These are phyloP conservation scores for Sceloporus undulatus DNA, from an alignment of 2,113 vertebrate genomes.

Conservation along the genomic window DNA sequence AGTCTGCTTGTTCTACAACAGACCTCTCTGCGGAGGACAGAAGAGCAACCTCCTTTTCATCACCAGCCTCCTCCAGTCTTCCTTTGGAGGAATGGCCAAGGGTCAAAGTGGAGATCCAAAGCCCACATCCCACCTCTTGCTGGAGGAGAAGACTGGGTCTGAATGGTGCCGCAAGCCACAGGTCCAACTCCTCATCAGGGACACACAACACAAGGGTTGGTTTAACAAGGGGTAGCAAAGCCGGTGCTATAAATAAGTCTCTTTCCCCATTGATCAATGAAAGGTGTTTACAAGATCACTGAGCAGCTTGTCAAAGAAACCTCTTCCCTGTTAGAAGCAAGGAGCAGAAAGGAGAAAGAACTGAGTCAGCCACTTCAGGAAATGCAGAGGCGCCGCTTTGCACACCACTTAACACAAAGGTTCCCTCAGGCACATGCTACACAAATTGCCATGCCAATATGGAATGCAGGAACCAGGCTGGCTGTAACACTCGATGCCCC, in stretches of 20 bases:
- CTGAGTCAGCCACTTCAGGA: conserved; percentile 18
- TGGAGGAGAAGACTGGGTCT: background rate
- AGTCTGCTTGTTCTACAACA: too few species aligned
- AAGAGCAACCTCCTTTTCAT: background rate
- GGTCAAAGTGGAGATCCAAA: background rate
- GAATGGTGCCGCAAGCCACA: too few species aligned
- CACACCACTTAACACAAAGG: rapidly evolving
- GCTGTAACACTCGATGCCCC: too few species aligned
- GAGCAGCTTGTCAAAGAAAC: background rate
- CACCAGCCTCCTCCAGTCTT: background rate
- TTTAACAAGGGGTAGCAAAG: conserved; percentile 15
- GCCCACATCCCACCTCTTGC: background rate
- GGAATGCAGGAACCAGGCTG: background rate
- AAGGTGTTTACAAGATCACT: background rate
- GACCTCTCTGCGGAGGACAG: too few species aligned
- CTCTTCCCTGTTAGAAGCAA: background rate
- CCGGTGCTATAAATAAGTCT: conserved; percentile 46
- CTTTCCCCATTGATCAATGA: conserved; percentile 28
- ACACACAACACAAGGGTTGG: background rate
- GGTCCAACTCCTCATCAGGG: background rate
- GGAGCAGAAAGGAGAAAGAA: conserved; percentile 13
- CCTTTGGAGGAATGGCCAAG: background rate
- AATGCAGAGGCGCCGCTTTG: rapidly evolving
- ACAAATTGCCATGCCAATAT: background rate
- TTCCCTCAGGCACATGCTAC: background rate